phyloP scores from a whole-genome alignment of 1,140 invertebrate species.

The Saccostrea glomerata region DNA sequence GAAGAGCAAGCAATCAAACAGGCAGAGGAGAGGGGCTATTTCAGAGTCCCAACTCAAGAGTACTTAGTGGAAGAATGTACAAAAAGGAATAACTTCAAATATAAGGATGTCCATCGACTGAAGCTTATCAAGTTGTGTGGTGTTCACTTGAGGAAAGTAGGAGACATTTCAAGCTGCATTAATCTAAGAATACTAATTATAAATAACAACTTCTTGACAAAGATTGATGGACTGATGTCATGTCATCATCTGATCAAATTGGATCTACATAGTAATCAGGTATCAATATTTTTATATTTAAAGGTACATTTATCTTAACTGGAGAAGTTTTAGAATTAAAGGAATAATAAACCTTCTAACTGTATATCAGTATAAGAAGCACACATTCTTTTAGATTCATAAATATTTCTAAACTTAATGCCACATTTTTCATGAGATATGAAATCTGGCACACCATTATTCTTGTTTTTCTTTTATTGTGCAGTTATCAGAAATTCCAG shows the following conservation, averaged over 20 bases:
- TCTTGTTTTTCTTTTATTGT: slow-evolving; percentile 31
- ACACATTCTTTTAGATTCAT: too few relatives aligned
- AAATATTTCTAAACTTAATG: too few relatives aligned
- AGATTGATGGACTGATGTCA: slow-evolving; percentile 70
- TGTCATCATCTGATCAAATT: slow-evolving; percentile 76
- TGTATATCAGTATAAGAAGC: too few relatives aligned
- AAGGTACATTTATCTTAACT: too few relatives aligned
- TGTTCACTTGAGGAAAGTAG: slow-evolving; percentile 71
- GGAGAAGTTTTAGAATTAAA: too few relatives aligned
- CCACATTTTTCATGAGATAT: too few relatives aligned
- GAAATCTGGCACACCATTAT: too few relatives aligned
- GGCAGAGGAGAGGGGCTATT: slow-evolving; percentile 72
- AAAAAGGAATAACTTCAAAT: slow-evolving; percentile 45
- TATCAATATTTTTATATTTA: slow-evolving; percentile 41
- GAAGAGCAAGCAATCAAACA: slow-evolving; percentile 70
- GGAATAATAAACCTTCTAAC: too few relatives aligned
- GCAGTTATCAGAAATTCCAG: slow-evolving; percentile 74
- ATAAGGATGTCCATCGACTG: slow-evolving; percentile 59
- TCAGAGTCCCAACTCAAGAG: slow-evolving; percentile 66
- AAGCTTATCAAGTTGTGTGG: slow-evolving; percentile 63
- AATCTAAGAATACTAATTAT: slow-evolving; percentile 75
- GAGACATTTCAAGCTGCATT: slow-evolving; percentile 70
- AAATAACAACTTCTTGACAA: slow-evolving; percentile 75
- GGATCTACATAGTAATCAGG: slow-evolving; percentile 77
- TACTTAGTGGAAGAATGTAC: slow-evolving; percentile 58